A percentile compares a stretch with the other conserved stretches of the same genome.
Evolutionary conservation across 2,888 invertebrate genomes (phyloP).

Genomic region (Plagiodera versicolora): DNA sequence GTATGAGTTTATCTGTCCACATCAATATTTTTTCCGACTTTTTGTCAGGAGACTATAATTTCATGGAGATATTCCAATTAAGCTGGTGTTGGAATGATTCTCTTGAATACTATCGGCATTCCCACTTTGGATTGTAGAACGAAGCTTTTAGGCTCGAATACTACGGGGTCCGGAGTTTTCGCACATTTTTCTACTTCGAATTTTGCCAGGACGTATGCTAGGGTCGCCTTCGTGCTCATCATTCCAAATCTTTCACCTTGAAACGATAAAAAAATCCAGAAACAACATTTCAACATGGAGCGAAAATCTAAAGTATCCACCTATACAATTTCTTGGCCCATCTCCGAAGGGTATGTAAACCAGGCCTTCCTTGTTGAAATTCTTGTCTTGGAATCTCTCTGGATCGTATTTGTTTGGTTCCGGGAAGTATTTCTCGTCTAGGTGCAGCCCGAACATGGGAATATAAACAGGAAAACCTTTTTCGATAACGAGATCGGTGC

Average conservation of each 20-base stretch:
- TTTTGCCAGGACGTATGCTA: conserved; percentile 32
- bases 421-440: conserved; percentile 23
- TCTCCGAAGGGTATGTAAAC: conserved; percentile 42
- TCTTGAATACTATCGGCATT: conserved; percentile 31
- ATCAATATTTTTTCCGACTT: too few relatives aligned
- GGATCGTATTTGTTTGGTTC: conserved; percentile 37
- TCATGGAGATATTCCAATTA: too few relatives aligned
- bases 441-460: conserved; percentile 19
- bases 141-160: conserved; percentile 34
- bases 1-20: too few relatives aligned
- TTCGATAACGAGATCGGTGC: conserved; percentile 40
- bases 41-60: too few relatives aligned
- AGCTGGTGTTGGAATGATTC: conserved; percentile 11
- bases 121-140: conserved; percentile 34
- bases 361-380: conserved; percentile 28
- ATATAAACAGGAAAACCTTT: conserved; percentile 20
- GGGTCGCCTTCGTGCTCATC: conserved; percentile 32
- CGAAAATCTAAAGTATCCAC: conserved; percentile 13
- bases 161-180: conserved; percentile 34
- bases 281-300: background rate
- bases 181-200: conserved; percentile 32
- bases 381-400: conserved; percentile 38
- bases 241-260: conserved; percentile 38
- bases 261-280: too few relatives aligned
- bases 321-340: conserved; percentile 24